phyloP scores from a whole-genome alignment of 1,140 invertebrate species.

The Drosophila takahashii region DNA sequence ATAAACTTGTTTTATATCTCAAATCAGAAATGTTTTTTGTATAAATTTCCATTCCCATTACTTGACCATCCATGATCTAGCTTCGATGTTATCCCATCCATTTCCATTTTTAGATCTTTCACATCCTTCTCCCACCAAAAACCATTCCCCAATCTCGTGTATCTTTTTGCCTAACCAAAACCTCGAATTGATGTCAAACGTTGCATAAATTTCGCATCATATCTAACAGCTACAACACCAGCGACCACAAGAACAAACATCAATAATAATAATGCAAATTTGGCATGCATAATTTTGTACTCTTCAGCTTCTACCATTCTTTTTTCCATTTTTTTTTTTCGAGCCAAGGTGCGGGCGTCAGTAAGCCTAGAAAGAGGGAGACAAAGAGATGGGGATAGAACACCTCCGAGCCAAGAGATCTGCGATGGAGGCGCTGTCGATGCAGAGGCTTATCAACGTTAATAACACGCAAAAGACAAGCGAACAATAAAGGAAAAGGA shows the following conservation, averaged over 20 bases:
- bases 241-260: constrained; percentile 27
- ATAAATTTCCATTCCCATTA: constrained; percentile 18
- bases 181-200: constrained; percentile 67
- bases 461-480: constrained; percentile 70
- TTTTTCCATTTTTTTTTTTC: constrained; percentile 16
- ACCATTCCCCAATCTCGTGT: constrained; percentile 5
- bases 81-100: constrained; percentile 8
- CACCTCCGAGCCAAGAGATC: constrained; percentile 7
- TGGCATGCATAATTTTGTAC: constrained; percentile 67
- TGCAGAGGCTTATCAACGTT: constrained; percentile 54
- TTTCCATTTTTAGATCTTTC: constrained; percentile 26
- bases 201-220: constrained; percentile 76
- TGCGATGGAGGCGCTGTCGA: constrained; percentile 22
- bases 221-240: constrained; percentile 36
- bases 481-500: constrained; percentile 58
- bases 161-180: constrained; percentile 28
- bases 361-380: constrained; percentile 27
- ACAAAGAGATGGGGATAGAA: constrained; percentile 9
- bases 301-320: constrained; percentile 5
- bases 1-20: background rate
- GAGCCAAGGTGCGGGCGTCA: constrained; percentile 71
- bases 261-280: constrained; percentile 57
- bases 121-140: constrained; percentile 18
- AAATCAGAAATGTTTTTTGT: background rate
- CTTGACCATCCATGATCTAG: background rate